Evolutionary conservation across 2,888 invertebrate genomes (phyloP), one percentile per base, ranked within the genome.

Genomic region (Acrobasis repandana): DNA sequence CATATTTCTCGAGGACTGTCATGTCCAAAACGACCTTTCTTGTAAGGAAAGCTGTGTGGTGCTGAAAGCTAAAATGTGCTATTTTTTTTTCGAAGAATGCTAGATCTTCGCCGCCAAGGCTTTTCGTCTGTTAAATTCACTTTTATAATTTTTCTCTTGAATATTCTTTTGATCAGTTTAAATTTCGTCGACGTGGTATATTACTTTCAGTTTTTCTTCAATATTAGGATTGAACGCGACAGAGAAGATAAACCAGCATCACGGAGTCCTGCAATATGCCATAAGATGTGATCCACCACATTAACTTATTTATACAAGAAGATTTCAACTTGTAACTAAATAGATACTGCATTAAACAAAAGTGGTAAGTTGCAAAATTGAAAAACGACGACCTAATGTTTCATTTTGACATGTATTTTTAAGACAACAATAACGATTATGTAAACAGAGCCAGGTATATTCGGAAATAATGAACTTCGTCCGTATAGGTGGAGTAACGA

Each of bases 311-410:
- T 36, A 16, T 38, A 46, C 60, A 54, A 47, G 60, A 60, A 60
- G 60, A 54, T 46, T 52, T 43, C 28, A 46, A 47, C 11, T 28
- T 33, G 16, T 47, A 33, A 28, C 46, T 67, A 64, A 67, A 66
- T 67, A 63, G 63, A 68, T 63, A 64, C 72, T 54, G 62, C 60
- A 67, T 71, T 66, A 49, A 46, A 9, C 57, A 64, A 63, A 62
- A 63, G 65, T 77, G 77, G 77, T 77, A 77, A 77, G 77, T 77
- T 74, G 59, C 56, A 52, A 46, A 50, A 54, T 43, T 20, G 43
- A 38, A 54, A 20, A 20, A 11, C 14, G 1, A 18, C 36, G 54
- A 54, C 28, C 1, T 11, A 43, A 43, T n/a, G 38, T 8, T 11
- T 54, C 10, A 36, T 36, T 38, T 54, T 38, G 5, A 54, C 36